phyloP scores from a whole-genome alignment of 2,888 invertebrate genomes.

The Cyrtodaria siliqua region DNA sequence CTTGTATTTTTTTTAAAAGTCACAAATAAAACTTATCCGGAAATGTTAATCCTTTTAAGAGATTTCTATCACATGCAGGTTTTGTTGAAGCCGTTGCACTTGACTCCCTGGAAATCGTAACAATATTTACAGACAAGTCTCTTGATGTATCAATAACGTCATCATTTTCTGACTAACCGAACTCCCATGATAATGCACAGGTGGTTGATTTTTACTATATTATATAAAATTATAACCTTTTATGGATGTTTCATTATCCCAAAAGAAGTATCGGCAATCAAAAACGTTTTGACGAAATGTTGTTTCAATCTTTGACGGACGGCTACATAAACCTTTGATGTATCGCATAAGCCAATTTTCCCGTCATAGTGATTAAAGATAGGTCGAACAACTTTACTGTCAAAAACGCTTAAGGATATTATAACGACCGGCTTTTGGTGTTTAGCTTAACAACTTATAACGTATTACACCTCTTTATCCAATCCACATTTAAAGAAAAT shows the following conservation, averaged over 20 bases:
- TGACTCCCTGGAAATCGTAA: no score
- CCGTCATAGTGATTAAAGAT: constrained; percentile 9
- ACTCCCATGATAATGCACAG: not conserved
- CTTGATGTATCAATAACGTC: not conserved
- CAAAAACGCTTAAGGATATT: constrained; percentile 8
- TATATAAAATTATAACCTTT: constrained; percentile 17
- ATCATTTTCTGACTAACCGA: constrained; percentile 4
- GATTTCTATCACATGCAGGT: no score
- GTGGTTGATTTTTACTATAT: not conserved
- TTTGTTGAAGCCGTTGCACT: no score
- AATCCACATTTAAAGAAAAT: no score
- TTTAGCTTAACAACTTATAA: no score
- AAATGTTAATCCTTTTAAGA: no score
- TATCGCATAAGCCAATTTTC: constrained; percentile 16
- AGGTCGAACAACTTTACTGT: not conserved
- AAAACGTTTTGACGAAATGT: constrained; percentile 12
- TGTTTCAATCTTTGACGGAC: constrained; percentile 18
- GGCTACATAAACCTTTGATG: constrained; percentile 18
- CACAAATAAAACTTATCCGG: no score
- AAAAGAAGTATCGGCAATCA: not conserved
- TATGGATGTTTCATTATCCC: constrained; percentile 14
- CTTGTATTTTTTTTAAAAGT: no score
- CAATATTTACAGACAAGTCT: no score
- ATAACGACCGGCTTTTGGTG: no score
- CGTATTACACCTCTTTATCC: no score